phyloP scores from a whole-genome alignment of 2,113 vertebrate species.

The Neodon shergylaensis region DNA sequence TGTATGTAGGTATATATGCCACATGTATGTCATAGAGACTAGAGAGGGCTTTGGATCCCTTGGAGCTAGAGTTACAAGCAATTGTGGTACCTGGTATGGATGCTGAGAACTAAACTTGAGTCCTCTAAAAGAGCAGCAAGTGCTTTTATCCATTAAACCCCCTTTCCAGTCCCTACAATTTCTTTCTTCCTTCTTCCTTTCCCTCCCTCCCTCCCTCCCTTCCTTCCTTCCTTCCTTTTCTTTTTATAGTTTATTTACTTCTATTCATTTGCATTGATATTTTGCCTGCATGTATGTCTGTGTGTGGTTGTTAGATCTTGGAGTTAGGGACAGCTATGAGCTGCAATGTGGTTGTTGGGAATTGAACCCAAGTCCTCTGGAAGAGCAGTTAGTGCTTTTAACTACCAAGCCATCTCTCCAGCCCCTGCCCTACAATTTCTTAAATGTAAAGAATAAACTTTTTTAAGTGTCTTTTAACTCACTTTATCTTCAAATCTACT shows the following conservation, averaged over 20 bases:
- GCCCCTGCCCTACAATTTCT: background rate
- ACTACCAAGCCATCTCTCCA: background rate
- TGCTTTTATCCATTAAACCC: background rate
- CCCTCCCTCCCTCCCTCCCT: background rate
- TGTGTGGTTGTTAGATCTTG: too few relatives aligned
- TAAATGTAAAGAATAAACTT: background rate
- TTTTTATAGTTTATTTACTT: too few relatives aligned
- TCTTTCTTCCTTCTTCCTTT: background rate
- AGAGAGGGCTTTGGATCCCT: background rate
- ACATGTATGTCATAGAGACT: background rate
- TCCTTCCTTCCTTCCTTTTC: too few relatives aligned
- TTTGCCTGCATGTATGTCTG: too few relatives aligned
- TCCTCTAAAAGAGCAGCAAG: background rate
- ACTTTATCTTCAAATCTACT: background rate
- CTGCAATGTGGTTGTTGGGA: background rate
- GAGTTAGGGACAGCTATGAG: too few relatives aligned
- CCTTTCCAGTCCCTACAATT: background rate
- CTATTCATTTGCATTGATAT: too few relatives aligned
- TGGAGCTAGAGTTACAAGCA: background rate
- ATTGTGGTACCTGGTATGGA: background rate
- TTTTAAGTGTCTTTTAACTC: conserved; percentile 24
- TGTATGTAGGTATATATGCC: background rate
- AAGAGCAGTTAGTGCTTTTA: background rate
- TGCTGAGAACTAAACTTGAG: background rate
- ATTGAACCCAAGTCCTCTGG: background rate